Conservation (phyloP, 1,140 invertebrate genomes). For the Dolichoris vasculosae region DNA sequence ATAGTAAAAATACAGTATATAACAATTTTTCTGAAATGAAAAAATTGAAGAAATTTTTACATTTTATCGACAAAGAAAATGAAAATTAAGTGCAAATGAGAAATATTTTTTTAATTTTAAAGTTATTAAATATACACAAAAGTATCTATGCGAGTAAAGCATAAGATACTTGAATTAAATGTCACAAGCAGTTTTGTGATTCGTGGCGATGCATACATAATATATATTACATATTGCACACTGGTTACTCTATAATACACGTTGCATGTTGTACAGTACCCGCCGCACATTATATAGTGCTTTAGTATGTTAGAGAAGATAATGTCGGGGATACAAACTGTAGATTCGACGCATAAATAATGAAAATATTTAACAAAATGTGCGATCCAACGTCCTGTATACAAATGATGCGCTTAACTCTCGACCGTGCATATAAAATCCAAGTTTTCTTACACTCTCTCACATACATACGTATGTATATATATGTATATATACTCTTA, state of each 20-base stretch:
- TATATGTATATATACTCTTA: slow-evolving; percentile 9
- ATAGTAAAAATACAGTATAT: too few relatives aligned
- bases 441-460: neutral
- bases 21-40: too few relatives aligned
- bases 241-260: neutral
- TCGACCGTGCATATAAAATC: neutral
- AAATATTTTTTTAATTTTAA: too few relatives aligned
- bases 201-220: neutral
- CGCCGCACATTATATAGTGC: neutral
- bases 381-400: neutral
- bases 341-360: neutral
- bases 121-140: too few relatives aligned
- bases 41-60: too few relatives aligned
- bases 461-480: neutral
- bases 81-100: too few relatives aligned
- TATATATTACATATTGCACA: neutral
- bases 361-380: neutral
- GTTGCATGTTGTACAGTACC: neutral
- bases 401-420: neutral
- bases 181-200: neutral
- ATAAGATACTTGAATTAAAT: too few relatives aligned
- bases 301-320: neutral
- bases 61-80: too few relatives aligned
- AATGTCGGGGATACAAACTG: neutral
- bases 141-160: too few relatives aligned